Percentiles rank a stretch among this genome's conserved stretches.
These are phyloP conservation scores for Copidosoma aretas DNA, from an alignment of 2,888 invertebrate species.

Conservation along the genomic window DNA sequence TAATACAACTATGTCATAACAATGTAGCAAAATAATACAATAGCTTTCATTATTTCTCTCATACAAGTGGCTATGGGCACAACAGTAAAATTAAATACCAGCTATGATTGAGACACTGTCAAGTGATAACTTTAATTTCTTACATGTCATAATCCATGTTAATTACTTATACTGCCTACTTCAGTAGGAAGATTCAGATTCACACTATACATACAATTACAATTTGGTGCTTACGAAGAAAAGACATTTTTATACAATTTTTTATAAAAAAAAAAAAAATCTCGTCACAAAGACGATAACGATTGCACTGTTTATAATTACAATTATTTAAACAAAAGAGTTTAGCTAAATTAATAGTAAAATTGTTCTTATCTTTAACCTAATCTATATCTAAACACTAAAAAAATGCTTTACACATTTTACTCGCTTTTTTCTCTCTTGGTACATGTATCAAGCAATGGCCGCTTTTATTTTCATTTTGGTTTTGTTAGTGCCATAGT, in stretches of 20 bases:
- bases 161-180: not conserved
- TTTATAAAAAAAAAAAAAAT: slow-evolving; percentile 45
- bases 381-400: slow-evolving; percentile 28
- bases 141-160: not conserved
- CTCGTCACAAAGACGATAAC: slow-evolving; percentile 37
- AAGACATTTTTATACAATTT: slow-evolving; percentile 47
- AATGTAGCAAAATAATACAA: not conserved
- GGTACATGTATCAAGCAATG: slow-evolving; percentile 29
- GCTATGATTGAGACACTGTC: too few species aligned
- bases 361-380: slow-evolving; percentile 24
- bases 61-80: slow-evolving; percentile 14
- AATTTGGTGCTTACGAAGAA: slow-evolving; percentile 23
- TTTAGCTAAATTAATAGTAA: slow-evolving; percentile 46
- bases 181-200: slow-evolving; percentile 1
- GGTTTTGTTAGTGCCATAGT: slow-evolving; percentile 31
- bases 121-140: too few species aligned
- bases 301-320: slow-evolving; percentile 61
- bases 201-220: slow-evolving; percentile 22
- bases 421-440: slow-evolving; percentile 20
- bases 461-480: slow-evolving; percentile 28
- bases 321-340: slow-evolving; percentile 53
- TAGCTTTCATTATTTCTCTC: not conserved
- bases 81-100: slow-evolving; percentile 17
- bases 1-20: not conserved
- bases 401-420: slow-evolving; percentile 25